Evolutionary conservation across 2,113 vertebrate genomes (phyloP).

Genomic region (Phodopus roborovskii): DNA sequence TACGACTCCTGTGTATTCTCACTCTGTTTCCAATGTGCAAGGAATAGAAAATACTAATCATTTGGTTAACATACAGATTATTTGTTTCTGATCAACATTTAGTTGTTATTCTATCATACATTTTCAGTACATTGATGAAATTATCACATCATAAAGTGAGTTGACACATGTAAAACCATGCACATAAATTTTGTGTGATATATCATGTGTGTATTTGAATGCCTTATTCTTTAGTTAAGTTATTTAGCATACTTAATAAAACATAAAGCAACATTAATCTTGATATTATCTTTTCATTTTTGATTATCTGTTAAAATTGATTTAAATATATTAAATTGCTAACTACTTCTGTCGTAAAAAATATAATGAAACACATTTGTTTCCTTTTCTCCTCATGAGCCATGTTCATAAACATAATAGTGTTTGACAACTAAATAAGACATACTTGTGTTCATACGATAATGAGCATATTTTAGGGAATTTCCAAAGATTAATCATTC

Average conservation of each 20-base stretch:
- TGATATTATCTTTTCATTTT: not conserved
- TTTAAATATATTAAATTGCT: not conserved
- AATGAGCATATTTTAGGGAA: not conserved
- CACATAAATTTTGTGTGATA: too few relatives aligned
- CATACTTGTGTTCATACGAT: not conserved
- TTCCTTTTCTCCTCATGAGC: not conserved
- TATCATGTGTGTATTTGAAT: too few relatives aligned
- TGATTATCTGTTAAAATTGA: not conserved
- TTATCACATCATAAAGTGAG: not conserved
- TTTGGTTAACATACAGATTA: not conserved
- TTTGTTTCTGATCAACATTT: not conserved
- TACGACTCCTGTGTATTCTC: rapidly evolving
- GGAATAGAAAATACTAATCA: not conserved
- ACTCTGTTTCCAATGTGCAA: too few relatives aligned
- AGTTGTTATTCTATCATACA: not conserved
- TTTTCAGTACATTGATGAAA: not conserved
- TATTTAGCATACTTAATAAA: not conserved
- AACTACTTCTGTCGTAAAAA: not conserved
- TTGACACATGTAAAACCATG: not conserved
- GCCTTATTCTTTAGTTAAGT: not conserved
- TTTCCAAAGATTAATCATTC: not conserved
- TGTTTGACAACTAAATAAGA: not conserved
- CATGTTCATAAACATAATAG: not conserved
- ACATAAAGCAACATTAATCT: not conserved
- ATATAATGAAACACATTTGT: not conserved